These are phyloP conservation scores for Calyptommatus sinebrachiatus DNA, from an alignment of 2,113 vertebrate species.

Conservation along the genomic window DNA sequence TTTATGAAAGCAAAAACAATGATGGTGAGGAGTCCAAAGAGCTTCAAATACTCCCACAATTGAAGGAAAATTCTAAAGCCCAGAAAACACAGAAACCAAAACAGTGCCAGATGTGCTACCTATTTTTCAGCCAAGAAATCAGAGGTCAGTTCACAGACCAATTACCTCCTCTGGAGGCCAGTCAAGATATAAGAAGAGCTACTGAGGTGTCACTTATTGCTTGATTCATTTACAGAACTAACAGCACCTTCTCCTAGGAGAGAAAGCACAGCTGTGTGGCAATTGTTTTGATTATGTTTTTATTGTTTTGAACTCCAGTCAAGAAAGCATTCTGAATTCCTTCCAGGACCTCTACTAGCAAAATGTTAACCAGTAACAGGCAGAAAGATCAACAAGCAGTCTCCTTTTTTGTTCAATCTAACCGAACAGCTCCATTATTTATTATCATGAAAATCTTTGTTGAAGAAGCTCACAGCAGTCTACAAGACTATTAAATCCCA, in stretches of 20 bases:
- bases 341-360: background rate
- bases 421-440: too few relatives aligned
- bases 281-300: background rate
- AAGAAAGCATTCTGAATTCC: background rate
- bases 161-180: conserved; percentile 25
- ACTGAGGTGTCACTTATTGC: conserved; percentile 20
- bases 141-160: conserved; percentile 33
- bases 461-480: too few relatives aligned
- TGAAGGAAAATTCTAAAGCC: background rate
- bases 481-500: too few relatives aligned
- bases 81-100: background rate
- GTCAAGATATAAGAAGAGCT: conserved; percentile 34
- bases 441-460: too few relatives aligned
- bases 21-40: background rate
- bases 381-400: too few relatives aligned
- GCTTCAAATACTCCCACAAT: conserved; percentile 28
- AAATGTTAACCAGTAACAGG: conserved; percentile 4
- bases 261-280: background rate
- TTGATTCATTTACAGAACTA: background rate
- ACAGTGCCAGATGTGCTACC: conserved; percentile 32
- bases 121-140: conserved; percentile 26
- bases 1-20: background rate
- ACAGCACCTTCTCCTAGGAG: background rate
- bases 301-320: background rate
- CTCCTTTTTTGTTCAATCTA: too few relatives aligned